phyloP scores from a whole-genome alignment of 2,888 invertebrate genomes.

The Cistogaster globosa region DNA sequence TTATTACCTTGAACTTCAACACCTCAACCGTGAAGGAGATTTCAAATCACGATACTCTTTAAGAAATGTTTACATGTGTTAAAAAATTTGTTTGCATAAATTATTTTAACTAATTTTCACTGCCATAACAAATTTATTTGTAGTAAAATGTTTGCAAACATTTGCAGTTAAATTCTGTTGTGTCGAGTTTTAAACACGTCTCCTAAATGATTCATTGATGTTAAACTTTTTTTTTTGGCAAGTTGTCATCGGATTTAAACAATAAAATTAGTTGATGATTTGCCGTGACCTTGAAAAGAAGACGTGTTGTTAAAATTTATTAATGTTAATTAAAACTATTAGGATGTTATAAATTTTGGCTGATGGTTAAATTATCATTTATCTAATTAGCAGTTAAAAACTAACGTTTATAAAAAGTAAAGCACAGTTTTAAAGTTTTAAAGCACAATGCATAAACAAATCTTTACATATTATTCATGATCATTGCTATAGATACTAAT shows the following conservation, averaged over 20 bases:
- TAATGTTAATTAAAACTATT: constrained; percentile 13
- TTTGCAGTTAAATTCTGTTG: constrained; percentile 6
- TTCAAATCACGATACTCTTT: too few relatives aligned
- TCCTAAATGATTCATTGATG: constrained; percentile 14
- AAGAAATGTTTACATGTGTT: too few relatives aligned
- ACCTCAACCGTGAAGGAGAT: too few relatives aligned
- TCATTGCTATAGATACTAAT: too few relatives aligned
- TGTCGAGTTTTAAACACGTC: constrained; percentile 1
- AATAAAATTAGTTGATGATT: constrained; percentile 45
- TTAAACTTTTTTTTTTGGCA: constrained; percentile 42
- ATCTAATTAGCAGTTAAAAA: constrained; percentile 48
- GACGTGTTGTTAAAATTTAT: constrained; percentile 29
- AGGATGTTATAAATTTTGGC: constrained; percentile 38
- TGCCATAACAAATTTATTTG: not conserved
- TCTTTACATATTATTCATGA: too few relatives aligned
- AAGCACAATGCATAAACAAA: too few relatives aligned
- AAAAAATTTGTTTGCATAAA: too few relatives aligned
- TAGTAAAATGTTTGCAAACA: constrained; percentile 18
- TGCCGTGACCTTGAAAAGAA: constrained; percentile 59
- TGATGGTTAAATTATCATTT: constrained; percentile 17
- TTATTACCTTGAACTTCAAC: too few relatives aligned
- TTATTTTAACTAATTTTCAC: not conserved
- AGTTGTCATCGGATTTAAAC: constrained; percentile 47
- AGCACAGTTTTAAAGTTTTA: too few relatives aligned
- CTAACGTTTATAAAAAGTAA: not conserved